A percentile compares a stretch with the other conserved stretches of the same genome.
phyloP scores from a whole-genome alignment of 2,888 invertebrate genomes.

The Deilephila porcellus region DNA sequence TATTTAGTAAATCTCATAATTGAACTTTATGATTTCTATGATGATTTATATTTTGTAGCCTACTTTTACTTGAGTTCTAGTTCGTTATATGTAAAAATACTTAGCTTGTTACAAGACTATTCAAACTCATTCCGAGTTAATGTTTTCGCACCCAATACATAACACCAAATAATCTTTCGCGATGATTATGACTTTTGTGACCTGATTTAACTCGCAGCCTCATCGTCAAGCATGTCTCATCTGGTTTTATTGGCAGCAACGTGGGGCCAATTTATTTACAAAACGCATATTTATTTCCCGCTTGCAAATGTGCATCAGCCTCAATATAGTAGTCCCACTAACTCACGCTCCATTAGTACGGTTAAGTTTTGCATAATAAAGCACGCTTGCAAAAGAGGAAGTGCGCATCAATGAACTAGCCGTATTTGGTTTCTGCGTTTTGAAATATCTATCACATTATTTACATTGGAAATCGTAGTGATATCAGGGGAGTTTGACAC shows the following conservation, averaged over 20 bases:
- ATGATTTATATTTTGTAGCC: neutral
- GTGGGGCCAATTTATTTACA: constrained; percentile 6
- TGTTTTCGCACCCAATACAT: neutral
- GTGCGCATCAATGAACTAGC: constrained; percentile 50
- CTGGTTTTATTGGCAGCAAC: neutral
- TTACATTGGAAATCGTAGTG: constrained; percentile 5
- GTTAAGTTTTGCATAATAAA: constrained; percentile 48
- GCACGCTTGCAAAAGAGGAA: constrained; percentile 52
- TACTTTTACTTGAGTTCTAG: too few species aligned
- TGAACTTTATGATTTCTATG: neutral
- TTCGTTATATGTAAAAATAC: neutral
- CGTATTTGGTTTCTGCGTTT: constrained; percentile 15
- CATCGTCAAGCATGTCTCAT: neutral
- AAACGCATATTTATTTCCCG: constrained; percentile 13
- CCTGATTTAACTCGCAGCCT: neutral
- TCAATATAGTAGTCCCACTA: constrained; percentile 15
- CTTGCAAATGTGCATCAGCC: constrained; percentile 18
- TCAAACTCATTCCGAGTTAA: neutral
- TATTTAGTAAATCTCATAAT: neutral
- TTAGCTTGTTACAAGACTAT: neutral
- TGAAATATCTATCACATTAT: constrained; percentile 15
- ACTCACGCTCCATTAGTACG: constrained; percentile 45
- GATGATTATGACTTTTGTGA: neutral
- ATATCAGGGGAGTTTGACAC: neutral
- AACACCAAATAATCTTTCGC: constrained; percentile 4